phyloP scores from a whole-genome alignment of 2,113 vertebrate genomes.

The Cettia cetti region DNA sequence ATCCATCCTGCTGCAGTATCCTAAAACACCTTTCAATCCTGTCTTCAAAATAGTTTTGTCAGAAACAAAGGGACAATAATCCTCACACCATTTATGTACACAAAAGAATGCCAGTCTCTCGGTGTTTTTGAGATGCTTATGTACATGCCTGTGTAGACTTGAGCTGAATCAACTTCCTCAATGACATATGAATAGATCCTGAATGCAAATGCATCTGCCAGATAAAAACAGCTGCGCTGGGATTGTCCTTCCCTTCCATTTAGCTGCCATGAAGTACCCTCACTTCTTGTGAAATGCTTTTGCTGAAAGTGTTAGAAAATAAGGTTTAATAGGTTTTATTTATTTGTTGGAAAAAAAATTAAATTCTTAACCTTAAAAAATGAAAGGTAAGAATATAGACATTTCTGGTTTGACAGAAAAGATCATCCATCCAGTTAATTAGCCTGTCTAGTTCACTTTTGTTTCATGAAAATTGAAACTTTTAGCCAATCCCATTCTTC shows the following conservation, averaged over 20 bases:
- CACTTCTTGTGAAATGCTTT: not conserved
- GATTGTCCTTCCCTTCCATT: not conserved
- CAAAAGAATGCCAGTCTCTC: not conserved
- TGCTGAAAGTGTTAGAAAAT: not conserved
- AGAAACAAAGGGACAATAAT: not conserved
- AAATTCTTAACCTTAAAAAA: not conserved
- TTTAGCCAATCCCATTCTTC: not conserved
- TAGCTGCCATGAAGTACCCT: not conserved
- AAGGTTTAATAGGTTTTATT: not conserved
- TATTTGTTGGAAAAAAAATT: not conserved
- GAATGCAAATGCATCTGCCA: not conserved
- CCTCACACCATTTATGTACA: not conserved
- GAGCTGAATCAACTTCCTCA: not conserved
- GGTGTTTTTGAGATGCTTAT: not conserved
- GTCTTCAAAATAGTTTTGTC: not conserved
- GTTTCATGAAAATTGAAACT: not conserved
- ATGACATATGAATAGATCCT: not conserved
- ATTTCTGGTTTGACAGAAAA: not conserved
- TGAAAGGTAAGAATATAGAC: not conserved
- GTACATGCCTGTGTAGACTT: not conserved
- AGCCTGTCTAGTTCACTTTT: not conserved
- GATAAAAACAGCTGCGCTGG: accelerated
- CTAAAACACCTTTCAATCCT: not conserved
- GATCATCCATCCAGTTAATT: not conserved
- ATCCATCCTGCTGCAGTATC: not conserved